A percentile compares a stretch with the other conserved stretches of the same genome.
Conservation (phyloP, 1,140 invertebrate species). For the Charaxes varanes region DNA sequence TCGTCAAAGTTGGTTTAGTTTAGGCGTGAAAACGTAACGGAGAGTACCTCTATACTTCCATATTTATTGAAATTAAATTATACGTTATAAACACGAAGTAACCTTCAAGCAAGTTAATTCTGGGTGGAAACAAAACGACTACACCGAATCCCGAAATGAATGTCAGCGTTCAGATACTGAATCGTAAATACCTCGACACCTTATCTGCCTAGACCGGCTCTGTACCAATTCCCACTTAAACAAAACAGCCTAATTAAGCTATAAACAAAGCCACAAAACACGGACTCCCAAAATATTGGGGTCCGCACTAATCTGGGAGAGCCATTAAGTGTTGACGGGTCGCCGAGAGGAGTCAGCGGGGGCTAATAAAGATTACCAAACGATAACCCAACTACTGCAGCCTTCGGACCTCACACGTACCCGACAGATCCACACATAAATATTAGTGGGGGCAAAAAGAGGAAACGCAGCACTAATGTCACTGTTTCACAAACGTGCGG, state of each 20-base stretch:
- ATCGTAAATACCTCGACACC: constrained; percentile 70
- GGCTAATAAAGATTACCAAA: constrained; percentile 69
- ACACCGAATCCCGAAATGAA: constrained; percentile 33
- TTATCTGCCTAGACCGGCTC: constrained; percentile 61
- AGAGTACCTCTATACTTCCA: too few relatives aligned
- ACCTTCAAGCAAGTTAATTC: constrained; percentile 29
- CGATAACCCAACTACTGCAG: constrained; percentile 64
- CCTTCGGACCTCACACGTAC: constrained; percentile 62
- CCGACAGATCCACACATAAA: constrained; percentile 53
- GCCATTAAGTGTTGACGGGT: constrained; percentile 69
- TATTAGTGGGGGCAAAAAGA: too few relatives aligned
- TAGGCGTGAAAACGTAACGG: too few relatives aligned
- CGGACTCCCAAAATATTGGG: constrained; percentile 55
- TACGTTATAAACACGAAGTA: constrained; percentile 18
- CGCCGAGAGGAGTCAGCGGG: constrained; percentile 50
- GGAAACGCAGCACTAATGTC: too few relatives aligned
- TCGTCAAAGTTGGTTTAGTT: too few relatives aligned
- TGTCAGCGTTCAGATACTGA: constrained; percentile 43
- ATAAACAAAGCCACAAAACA: constrained; percentile 71
- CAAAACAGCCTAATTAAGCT: constrained; percentile 73
- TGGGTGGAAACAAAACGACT: constrained; percentile 49
- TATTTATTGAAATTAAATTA: too few relatives aligned
- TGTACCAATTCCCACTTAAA: constrained; percentile 54
- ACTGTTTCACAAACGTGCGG: too few relatives aligned
- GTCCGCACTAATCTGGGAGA: constrained; percentile 55